Base-by-base conservation (phyloP, 2,797 vertebrate species). In the Sciurus vulgaris region DNA sequence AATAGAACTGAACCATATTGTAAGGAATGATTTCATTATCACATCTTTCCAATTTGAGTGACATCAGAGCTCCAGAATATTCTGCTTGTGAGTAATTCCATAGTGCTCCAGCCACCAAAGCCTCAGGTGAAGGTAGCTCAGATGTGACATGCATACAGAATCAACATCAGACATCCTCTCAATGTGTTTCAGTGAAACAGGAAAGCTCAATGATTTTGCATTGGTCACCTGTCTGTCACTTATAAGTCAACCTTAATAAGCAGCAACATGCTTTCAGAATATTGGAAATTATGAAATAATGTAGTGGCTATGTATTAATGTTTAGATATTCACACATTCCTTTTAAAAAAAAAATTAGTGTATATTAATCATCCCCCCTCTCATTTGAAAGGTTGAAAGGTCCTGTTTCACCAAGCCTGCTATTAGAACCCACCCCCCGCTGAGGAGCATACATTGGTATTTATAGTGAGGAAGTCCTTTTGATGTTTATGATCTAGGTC, bases 1-100 rank as follows among this genome's bases (percentile, higher is more conserved):
- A 98, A 98, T 97, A 98, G 98, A 98, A 96, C 96, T 90, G 97
- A 97, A 98, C 97, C 96, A 86, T 94, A 86, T 97, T 98, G 97
- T 22, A 96, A 97, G 97, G 95, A 74, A 96, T 97, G 93, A 97
- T 98, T 98, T 98, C 92, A 97, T 98, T 97, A 97, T 92, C 86
- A 78, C 81, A 85, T 92, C 97, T 95, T 98, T 97, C 97, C 95
- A 67, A 92, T 54, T 41, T 92, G 96, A 98, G 81, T 97, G 97
- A 98, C 98, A 98, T 94, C 96, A 86, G 96, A 96, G 89, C 74
- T 79, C 79, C 77, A 35, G 86, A 76, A 77, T 63, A 56, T 41
- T 65, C 91, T 94, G 91, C 88, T 97, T 97, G 63, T 95, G 86
- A 95, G 91, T 96, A 61, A 94, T 97, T 11, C 96, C 63, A 65